A percentile compares a stretch with the other conserved stretches of the same genome.
These are phyloP conservation scores for Nomada ruficornis DNA, from an alignment of 2,888 invertebrate genomes.

Conservation along the genomic window DNA sequence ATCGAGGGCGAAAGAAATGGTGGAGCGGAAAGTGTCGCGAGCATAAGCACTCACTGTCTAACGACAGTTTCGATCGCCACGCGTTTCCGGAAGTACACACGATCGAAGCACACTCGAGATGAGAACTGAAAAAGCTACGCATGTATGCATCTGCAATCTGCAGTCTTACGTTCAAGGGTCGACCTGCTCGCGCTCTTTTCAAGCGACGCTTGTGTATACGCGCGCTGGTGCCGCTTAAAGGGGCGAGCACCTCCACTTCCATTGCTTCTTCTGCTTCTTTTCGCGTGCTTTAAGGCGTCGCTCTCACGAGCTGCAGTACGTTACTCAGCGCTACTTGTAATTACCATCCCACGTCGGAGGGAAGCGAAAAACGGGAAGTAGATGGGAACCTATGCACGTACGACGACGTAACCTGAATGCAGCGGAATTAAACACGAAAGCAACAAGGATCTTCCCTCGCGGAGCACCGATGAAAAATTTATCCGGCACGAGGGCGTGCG, in stretches of 20 bases:
- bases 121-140: constrained; percentile 45
- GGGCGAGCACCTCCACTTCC: constrained; percentile 37
- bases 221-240: constrained; percentile 51
- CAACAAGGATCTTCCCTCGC: constrained; percentile 36
- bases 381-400: constrained; percentile 25
- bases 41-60: constrained; percentile 21
- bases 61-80: constrained; percentile 51
- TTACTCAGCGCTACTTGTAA: constrained; percentile 65
- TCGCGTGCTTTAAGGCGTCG: constrained; percentile 58
- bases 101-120: constrained; percentile 51
- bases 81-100: constrained; percentile 24
- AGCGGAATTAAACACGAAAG: background rate
- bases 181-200: constrained; percentile 57
- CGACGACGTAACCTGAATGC: constrained; percentile 8
- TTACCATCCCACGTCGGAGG: constrained; percentile 60
- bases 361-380: constrained; percentile 59
- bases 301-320: constrained; percentile 63
- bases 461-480: constrained; percentile 34
- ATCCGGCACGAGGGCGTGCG: constrained; percentile 1
- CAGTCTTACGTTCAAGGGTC: constrained; percentile 42
- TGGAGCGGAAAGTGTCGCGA: background rate
- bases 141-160: constrained; percentile 32
- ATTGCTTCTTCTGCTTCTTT: constrained; percentile 32
- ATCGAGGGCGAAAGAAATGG: background rate
- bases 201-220: constrained; percentile 40